phyloP scores from a whole-genome alignment of 1,140 invertebrate genomes.

The Psix sp. region DNA sequence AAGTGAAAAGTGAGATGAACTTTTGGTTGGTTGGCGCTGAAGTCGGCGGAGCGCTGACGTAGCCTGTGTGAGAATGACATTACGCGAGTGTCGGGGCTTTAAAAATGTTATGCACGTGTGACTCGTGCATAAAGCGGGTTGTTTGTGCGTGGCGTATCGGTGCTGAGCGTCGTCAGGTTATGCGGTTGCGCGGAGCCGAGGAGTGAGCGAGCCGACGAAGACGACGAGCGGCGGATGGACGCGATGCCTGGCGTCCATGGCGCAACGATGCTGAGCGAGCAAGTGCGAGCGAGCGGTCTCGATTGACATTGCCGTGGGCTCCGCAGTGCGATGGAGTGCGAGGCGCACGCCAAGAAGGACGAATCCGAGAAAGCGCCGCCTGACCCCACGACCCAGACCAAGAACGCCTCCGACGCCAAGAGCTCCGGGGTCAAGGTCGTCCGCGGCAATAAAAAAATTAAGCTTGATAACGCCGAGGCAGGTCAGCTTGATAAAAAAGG shows the following conservation, averaged over 20 bases:
- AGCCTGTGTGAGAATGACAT: constrained; percentile 34
- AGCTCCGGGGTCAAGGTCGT: constrained; percentile 67
- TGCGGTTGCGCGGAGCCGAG: background rate
- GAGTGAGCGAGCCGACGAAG: too few species aligned
- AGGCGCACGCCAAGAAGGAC: constrained; percentile 31
- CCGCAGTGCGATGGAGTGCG: constrained; percentile 27
- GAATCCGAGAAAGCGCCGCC: constrained; percentile 11
- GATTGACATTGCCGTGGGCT: constrained; percentile 2
- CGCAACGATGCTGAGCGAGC: constrained; percentile 10
- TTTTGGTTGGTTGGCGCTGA: background rate
- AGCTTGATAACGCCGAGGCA: constrained; percentile 60
- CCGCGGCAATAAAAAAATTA: constrained; percentile 69
- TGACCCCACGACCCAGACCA: background rate
- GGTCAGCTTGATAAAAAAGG: constrained; percentile 66
- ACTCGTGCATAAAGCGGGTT: constrained; percentile 37
- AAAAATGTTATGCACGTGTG: constrained; percentile 50
- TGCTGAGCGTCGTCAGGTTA: constrained; percentile 1
- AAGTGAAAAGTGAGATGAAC: background rate
- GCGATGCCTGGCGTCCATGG: background rate
- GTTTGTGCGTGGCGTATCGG: constrained; percentile 13
- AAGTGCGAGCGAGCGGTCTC: background rate
- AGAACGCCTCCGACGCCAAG: constrained; percentile 59
- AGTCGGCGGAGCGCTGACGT: constrained; percentile 30
- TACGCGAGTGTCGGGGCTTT: constrained; percentile 28
- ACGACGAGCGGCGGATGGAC: too few species aligned